Percentiles rank a stretch among this genome's conserved stretches.
Conservation (phyloP, 2,888 invertebrate species). For the Diloba caeruleocephala region DNA sequence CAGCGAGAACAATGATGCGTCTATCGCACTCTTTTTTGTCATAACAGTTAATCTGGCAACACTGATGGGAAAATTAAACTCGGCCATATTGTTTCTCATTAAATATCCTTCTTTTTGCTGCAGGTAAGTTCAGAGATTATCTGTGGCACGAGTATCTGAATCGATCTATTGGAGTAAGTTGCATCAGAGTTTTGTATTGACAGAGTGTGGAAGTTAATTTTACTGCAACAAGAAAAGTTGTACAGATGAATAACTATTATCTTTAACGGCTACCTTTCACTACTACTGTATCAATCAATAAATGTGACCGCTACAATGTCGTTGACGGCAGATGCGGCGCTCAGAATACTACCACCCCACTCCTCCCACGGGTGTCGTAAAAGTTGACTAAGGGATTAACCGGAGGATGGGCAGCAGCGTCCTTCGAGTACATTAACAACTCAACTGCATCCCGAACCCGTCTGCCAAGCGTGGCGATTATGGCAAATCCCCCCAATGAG, state of each 20-base stretch:
- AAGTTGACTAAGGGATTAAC: too few species aligned
- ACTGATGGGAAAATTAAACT: conserved; percentile 65
- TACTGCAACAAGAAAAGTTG: background rate
- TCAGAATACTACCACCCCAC: too few species aligned
- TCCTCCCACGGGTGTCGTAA: too few species aligned
- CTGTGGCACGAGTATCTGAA: conserved; percentile 11
- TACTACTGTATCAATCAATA: background rate
- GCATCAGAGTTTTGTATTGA: conserved; percentile 14
- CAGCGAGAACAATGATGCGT: conserved; percentile 83
- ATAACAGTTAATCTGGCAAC: conserved; percentile 67
- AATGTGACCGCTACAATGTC: too few species aligned
- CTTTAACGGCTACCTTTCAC: too few species aligned
- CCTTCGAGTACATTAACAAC: too few species aligned
- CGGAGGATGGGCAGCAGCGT: too few species aligned
- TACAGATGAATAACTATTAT: too few species aligned
- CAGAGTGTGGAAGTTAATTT: conserved; percentile 6
- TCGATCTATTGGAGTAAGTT: conserved; percentile 27
- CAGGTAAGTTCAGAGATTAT: conserved; percentile 59
- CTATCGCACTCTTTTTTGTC: conserved; percentile 66
- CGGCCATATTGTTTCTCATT: conserved; percentile 50
- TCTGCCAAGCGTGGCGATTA: too few species aligned
- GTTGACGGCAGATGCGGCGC: too few species aligned
- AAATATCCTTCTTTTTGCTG: conserved; percentile 49
- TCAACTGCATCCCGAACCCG: too few species aligned
- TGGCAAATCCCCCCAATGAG: too few species aligned